These are phyloP conservation scores for Poecilia wingei DNA, from an alignment of 2,797 vertebrate genomes.

Conservation along the genomic window DNA sequence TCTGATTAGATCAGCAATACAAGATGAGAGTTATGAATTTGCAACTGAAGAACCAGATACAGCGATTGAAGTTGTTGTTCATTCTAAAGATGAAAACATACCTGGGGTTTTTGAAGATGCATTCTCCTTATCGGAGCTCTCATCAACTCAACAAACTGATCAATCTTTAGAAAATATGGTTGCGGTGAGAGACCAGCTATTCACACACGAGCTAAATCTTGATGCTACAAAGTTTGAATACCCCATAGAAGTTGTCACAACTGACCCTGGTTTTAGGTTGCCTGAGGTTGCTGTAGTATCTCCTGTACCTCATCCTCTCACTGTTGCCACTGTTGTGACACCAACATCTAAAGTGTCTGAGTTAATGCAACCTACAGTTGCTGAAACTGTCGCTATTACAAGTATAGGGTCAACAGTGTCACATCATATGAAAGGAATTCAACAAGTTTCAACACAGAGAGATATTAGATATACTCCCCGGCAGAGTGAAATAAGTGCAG, in stretches of 20 bases:
- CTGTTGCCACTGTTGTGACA: slow-evolving; percentile 24
- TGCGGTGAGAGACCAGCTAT: slow-evolving; percentile 29
- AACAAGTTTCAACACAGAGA: slow-evolving; percentile 47
- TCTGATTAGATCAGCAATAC: slow-evolving; percentile 26
- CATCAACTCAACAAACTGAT: slow-evolving; percentile 29
- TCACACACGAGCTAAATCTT: slow-evolving; percentile 26
- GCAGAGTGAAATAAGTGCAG: slow-evolving; percentile 30
- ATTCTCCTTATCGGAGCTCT: slow-evolving; percentile 23
- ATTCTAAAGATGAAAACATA: slow-evolving; percentile 33
- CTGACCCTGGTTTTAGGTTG: slow-evolving; percentile 32
- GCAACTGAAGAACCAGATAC: slow-evolving; percentile 28
- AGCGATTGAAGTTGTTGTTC: slow-evolving; percentile 21
- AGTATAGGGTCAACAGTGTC: slow-evolving; percentile 18
- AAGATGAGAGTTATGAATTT: slow-evolving; percentile 31
- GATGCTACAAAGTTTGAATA: slow-evolving; percentile 32
- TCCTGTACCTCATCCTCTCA: slow-evolving; percentile 24
- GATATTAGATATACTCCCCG: slow-evolving; percentile 39
- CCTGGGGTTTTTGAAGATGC: slow-evolving; percentile 19
- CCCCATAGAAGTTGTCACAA: slow-evolving; percentile 37
- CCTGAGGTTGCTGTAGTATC: slow-evolving; percentile 44
- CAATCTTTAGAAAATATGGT: slow-evolving; percentile 29
- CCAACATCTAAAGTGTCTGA: slow-evolving; percentile 15
- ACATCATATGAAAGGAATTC: slow-evolving; percentile 35
- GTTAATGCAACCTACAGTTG: slow-evolving; percentile 20
- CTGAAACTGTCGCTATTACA: slow-evolving; percentile 17